phyloP scores from a whole-genome alignment of 2,797 vertebrate species.

The Peromyscus eremicus region DNA sequence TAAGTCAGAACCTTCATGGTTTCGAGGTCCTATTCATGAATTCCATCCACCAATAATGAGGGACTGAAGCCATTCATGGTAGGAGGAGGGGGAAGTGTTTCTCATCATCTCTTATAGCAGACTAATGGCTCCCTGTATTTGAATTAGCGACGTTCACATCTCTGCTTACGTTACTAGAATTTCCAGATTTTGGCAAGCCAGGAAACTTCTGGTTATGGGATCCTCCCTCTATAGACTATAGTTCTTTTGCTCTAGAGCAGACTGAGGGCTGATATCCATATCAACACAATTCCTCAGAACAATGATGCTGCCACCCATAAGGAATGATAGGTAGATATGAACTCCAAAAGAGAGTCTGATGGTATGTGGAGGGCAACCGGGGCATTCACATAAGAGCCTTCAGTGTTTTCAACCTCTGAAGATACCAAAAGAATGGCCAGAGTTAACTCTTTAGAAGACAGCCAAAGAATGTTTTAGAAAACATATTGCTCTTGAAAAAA shows the following conservation, averaged over 20 bases:
- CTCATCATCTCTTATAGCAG: background rate
- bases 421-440: background rate
- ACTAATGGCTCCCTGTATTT: background rate
- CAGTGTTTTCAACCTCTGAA: background rate
- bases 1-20: background rate
- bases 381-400: background rate
- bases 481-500: background rate
- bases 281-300: background rate
- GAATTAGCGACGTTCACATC: fast-evolving
- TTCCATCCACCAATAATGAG: too few species aligned
- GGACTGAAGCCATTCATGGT: background rate
- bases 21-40: background rate
- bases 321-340: background rate
- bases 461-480: background rate
- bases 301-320: background rate
- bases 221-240: background rate
- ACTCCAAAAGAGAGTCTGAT: background rate
- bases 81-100: background rate
- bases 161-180: background rate
- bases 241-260: background rate
- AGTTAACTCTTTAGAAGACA: background rate
- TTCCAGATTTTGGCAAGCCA: background rate
- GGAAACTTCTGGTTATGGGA: background rate
- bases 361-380: fast-evolving
- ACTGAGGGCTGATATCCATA: background rate